phyloP scores from a whole-genome alignment of 2,797 vertebrate genomes.

The Anolis apletophallus region DNA sequence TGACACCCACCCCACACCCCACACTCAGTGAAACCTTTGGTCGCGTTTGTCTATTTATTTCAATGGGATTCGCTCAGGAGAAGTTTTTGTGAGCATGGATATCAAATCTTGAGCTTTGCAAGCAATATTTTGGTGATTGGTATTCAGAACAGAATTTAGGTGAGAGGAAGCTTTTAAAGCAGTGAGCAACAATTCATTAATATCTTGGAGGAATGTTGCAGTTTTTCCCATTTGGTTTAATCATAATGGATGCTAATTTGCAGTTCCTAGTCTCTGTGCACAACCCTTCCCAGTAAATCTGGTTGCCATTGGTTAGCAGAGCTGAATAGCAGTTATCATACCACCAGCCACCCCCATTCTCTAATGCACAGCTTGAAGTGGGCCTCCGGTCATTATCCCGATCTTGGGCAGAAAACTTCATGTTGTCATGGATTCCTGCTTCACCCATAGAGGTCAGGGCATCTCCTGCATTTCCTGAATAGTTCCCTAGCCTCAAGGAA shows the following conservation, averaged over 20 bases:
- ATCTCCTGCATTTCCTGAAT: slow-evolving; percentile 10
- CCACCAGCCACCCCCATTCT: slow-evolving; percentile 30
- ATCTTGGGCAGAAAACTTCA: slow-evolving; percentile 49
- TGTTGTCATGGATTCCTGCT: slow-evolving; percentile 3
- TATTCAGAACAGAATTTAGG: slow-evolving; percentile 34
- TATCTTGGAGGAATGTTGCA: slow-evolving; percentile 30
- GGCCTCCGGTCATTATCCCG: slow-evolving; percentile 39
- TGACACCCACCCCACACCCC: not conserved
- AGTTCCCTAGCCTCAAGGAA: slow-evolving; percentile 30
- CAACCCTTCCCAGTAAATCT: slow-evolving; percentile 51
- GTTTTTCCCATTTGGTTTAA: slow-evolving; percentile 51
- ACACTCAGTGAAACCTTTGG: not conserved
- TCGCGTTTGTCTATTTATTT: not conserved
- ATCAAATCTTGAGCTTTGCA: not conserved
- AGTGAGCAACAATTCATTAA: slow-evolving; percentile 32
- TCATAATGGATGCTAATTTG: slow-evolving; percentile 25
- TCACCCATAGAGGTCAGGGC: slow-evolving; percentile 12
- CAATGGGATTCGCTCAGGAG: not conserved
- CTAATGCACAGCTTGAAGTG: slow-evolving; percentile 22
- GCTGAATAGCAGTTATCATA: slow-evolving; percentile 46
- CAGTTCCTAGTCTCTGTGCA: slow-evolving; percentile 34
- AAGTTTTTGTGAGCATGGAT: not conserved
- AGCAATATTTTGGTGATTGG: not conserved
- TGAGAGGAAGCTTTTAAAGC: not conserved
- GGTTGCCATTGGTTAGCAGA: slow-evolving; percentile 22